Base-by-base conservation (phyloP, 2,113 vertebrate genomes). In the Nothobranchius furzeri region DNA sequence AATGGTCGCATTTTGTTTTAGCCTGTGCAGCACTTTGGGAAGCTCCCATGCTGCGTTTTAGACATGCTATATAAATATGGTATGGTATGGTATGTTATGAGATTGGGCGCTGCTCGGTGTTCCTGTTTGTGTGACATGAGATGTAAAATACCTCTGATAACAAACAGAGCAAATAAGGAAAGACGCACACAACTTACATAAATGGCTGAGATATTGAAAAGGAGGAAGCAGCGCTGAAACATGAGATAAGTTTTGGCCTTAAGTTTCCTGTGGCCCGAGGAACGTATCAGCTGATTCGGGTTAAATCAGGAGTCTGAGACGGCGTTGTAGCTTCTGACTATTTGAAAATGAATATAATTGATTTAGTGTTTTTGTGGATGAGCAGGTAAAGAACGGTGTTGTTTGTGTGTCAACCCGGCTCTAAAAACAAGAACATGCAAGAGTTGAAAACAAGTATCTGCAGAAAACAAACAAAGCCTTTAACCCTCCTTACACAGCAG, bases 201-300 rank as follows among this genome's bases (percentile, higher is more conserved):
- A 90, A 79, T 87, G 48, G 85, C 80, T 75, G 82, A 82, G 78
- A 83, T 60, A 70, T 64, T 83, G 79, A 78, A 46, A 84, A 68
- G 68, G 70, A 85, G 86, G 83, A 84, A 89, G 85, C 56, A 17
- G 64, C 4, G 1, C 76, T 71, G 83, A 88, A 87, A 89, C 82
- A 79, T 72, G 79, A 88, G 83, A 88, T 83, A 79, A 86, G 69
- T 68, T 65, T 43, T 3, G 12, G 69, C 54, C 42, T 55, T 61
- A 55, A 55, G 77, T 72, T 86, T 85, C 79, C 78, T 70, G 77
- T 45, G 62, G 58, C 70, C 58, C 0, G 47, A 76, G 61, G 74
- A 66, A 37, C 13, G 71, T 40, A 58, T 88, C 86, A 85, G 83
- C 85, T 87, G 83, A 84, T 82, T 61, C 12, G 7, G 25, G 61